Percentiles rank a stretch among this genome's conserved stretches.
Conservation (phyloP, 2,888 invertebrate genomes). For the Drosophila stalkeri region DNA sequence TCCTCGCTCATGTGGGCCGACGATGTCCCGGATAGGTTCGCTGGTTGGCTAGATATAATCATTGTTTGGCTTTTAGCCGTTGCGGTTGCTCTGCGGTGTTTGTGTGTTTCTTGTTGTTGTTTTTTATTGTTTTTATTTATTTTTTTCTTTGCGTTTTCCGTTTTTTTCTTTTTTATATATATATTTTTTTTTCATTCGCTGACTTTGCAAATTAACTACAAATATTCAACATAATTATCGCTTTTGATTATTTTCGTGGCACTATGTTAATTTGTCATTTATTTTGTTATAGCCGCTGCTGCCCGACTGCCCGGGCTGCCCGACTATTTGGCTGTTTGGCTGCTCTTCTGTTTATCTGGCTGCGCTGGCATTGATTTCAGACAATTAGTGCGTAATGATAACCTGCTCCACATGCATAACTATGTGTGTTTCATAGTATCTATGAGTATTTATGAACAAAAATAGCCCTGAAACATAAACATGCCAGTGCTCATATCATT, state of each 20-base stretch:
- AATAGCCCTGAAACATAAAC: slow-evolving; percentile 59
- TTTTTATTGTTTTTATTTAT: slow-evolving; percentile 3
- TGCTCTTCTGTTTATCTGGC: slow-evolving; percentile 52
- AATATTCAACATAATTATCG: slow-evolving; percentile 67
- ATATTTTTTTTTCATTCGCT: slow-evolving; percentile 21
- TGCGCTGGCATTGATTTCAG: slow-evolving; percentile 68
- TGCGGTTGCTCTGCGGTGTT: slow-evolving; percentile 10
- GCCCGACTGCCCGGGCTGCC: background rate
- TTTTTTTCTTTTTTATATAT: background rate
- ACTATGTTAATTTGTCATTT: slow-evolving; percentile 73
- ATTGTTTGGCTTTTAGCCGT: slow-evolving; percentile 51
- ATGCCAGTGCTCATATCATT: slow-evolving; percentile 38
- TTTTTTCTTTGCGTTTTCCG: slow-evolving; percentile 20
- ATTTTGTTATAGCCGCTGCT: slow-evolving; percentile 24
- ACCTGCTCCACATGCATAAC: slow-evolving; percentile 72
- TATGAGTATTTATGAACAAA: slow-evolving; percentile 42
- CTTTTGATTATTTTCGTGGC: slow-evolving; percentile 67
- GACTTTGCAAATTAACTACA: slow-evolving; percentile 64
- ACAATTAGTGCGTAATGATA: slow-evolving; percentile 79
- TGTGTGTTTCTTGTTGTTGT: background rate
- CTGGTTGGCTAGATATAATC: slow-evolving; percentile 69
- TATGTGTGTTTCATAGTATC: slow-evolving; percentile 20
- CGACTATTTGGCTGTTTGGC: background rate
- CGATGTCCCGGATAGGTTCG: slow-evolving; percentile 61
- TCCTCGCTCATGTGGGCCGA: slow-evolving; percentile 57